These are phyloP conservation scores for Aradus depressus DNA, from an alignment of 2,888 invertebrate genomes.

Conservation along the genomic window DNA sequence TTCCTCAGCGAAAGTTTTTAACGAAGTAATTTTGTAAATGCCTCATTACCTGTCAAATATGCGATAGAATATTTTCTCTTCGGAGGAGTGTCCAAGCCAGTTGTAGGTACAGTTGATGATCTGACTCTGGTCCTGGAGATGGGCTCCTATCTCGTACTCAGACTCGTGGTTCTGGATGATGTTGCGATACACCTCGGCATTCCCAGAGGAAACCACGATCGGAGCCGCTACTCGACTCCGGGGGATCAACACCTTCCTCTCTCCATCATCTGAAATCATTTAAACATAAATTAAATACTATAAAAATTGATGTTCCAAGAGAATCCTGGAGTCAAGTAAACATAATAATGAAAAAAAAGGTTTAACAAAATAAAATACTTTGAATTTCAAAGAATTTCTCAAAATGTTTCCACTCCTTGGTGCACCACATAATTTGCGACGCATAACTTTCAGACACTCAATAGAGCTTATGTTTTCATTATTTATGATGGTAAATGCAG, in stretches of 20 bases:
- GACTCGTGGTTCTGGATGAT: constrained; percentile 84
- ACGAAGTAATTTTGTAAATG: no score
- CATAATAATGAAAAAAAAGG: no score
- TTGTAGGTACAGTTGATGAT: constrained; percentile 88
- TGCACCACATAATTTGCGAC: no score
- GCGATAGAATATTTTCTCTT: constrained; percentile 60
- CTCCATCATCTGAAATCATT: constrained; percentile 39
- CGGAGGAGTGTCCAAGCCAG: constrained; percentile 73
- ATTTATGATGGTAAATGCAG: no score
- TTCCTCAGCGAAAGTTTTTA: not conserved
- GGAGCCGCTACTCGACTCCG: constrained; percentile 87
- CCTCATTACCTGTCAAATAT: constrained; percentile 52
- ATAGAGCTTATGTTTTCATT: no score
- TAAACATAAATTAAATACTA: not conserved
- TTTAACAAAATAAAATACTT: no score
- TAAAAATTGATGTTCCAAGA: no score
- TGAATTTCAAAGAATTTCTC: no score
- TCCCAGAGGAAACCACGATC: constrained; percentile 81
- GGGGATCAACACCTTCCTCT: constrained; percentile 64
- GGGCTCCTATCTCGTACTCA: constrained; percentile 88
- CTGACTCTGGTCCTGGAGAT: constrained; percentile 87
- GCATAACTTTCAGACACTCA: no score
- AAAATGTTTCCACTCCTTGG: no score
- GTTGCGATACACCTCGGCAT: constrained; percentile 79
- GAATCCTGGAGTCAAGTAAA: no score